Percentiles rank a stretch among this genome's conserved stretches.
These are phyloP conservation scores for Mionectes macconnelli DNA, from an alignment of 2,113 vertebrate genomes.

Conservation along the genomic window DNA sequence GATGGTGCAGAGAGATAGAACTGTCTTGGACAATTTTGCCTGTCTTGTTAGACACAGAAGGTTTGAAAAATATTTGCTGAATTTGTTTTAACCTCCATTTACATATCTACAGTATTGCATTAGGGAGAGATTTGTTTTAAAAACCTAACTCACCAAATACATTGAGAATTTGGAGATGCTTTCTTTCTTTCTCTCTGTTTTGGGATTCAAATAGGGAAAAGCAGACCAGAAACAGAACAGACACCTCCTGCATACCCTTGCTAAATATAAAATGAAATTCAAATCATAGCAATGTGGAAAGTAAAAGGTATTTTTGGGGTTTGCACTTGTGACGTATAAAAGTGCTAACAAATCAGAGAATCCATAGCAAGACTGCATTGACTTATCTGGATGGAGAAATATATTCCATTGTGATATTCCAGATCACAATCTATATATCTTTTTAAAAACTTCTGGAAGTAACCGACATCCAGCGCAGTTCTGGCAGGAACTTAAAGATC, in stretches of 20 bases:
- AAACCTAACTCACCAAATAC: not conserved
- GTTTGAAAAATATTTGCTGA: not conserved
- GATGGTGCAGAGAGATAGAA: not conserved
- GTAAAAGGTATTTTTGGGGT: not conserved
- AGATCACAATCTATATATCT: not conserved
- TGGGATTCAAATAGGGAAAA: not conserved
- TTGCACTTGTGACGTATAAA: not conserved
- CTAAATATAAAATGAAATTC: not conserved
- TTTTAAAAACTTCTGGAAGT: not conserved
- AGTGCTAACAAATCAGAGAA: not conserved
- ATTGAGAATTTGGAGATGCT: not conserved
- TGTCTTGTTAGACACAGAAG: not conserved
- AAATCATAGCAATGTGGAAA: not conserved
- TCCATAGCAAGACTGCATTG: not conserved
- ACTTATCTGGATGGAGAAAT: not conserved
- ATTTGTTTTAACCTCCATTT: not conserved
- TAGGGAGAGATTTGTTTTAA: not conserved
- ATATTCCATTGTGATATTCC: no score
- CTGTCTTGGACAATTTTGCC: not conserved
- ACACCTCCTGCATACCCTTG: not conserved
- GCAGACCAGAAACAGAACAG: not conserved
- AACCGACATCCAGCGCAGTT: not conserved
- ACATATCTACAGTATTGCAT: not conserved
- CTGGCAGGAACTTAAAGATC: not conserved
- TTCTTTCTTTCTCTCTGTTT: not conserved